Evolutionary conservation across 2,888 invertebrate species (phyloP).

Genomic region (Leptarthrus brevirostris): DNA sequence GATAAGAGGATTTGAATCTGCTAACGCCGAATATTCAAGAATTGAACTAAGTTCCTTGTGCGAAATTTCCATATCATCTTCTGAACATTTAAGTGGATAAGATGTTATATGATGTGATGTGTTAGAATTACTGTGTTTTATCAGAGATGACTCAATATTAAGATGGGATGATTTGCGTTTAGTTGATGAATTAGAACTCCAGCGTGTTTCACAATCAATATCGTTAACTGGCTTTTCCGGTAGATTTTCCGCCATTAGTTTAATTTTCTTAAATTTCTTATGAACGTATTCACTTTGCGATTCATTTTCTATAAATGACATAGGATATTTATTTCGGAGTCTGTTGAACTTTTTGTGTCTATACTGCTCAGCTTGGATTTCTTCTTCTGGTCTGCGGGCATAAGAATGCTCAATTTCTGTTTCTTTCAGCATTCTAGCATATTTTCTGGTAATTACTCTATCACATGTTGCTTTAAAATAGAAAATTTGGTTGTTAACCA

Average conservation of each 20-base stretch:
- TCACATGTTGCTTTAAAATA: too few species aligned
- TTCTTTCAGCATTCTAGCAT: neutral
- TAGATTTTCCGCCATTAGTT: neutral
- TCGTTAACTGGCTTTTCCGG: too few species aligned
- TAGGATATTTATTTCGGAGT: neutral
- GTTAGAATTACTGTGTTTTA: neutral
- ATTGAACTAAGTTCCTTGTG: neutral
- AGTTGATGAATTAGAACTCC: neutral
- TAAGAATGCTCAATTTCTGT: neutral
- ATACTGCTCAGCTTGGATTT: neutral
- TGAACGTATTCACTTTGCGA: neutral
- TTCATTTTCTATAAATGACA: neutral
- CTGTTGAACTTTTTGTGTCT: neutral
- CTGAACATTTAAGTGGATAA: neutral
- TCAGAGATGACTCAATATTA: neutral
- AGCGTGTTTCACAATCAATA: too few species aligned
- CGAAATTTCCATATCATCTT: neutral
- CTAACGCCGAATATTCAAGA: neutral
- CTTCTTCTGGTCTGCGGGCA: neutral
- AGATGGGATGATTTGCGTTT: neutral
- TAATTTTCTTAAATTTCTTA: constrained; percentile 13
- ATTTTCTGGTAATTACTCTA: constrained; percentile 18
- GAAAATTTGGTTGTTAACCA: too few species aligned
- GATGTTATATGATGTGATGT: neutral
- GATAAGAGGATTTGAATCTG: neutral